Evolutionary conservation across 2,113 vertebrate genomes (phyloP).

Genomic region (Percina caprodes): DNA sequence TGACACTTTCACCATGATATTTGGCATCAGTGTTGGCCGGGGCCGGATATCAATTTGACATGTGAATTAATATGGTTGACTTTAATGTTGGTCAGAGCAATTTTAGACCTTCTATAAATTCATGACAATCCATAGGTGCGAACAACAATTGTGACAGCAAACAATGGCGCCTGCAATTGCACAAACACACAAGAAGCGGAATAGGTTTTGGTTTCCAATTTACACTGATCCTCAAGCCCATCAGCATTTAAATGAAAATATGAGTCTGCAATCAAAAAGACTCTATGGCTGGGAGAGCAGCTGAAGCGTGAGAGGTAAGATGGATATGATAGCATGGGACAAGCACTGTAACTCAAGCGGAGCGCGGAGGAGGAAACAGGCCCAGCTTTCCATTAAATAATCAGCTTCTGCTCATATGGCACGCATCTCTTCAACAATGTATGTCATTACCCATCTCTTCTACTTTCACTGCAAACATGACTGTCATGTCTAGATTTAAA

Average conservation of each 20-base stretch:
- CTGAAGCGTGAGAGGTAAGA: slow-evolving; percentile 40
- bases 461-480: slow-evolving; percentile 49
- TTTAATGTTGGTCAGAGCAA: slow-evolving; percentile 64
- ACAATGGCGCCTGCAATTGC: slow-evolving; percentile 61
- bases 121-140: slow-evolving; percentile 69
- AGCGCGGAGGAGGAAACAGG: slow-evolving; percentile 30
- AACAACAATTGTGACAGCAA: slow-evolving; percentile 67
- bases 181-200: slow-evolving; percentile 48
- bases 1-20: slow-evolving; percentile 36
- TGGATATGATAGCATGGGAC: slow-evolving; percentile 4
- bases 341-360: slow-evolving; percentile 5
- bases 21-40: not conserved
- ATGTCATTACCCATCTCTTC: slow-evolving; percentile 45
- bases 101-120: slow-evolving; percentile 81
- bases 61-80: slow-evolving; percentile 70
- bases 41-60: slow-evolving; percentile 48
- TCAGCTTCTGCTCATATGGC: slow-evolving; percentile 51
- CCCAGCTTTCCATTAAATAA: slow-evolving; percentile 61
- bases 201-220: slow-evolving; percentile 74
- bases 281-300: slow-evolving; percentile 54
- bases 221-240: slow-evolving; percentile 66
- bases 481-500: slow-evolving; percentile 19
- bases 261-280: slow-evolving; percentile 74
- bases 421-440: slow-evolving; percentile 45
- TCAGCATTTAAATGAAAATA: slow-evolving; percentile 86